A percentile compares a stretch with the other conserved stretches of the same genome.
phyloP scores from a whole-genome alignment of 1,140 invertebrate species.

The Meloidogyne chitwoodi region DNA sequence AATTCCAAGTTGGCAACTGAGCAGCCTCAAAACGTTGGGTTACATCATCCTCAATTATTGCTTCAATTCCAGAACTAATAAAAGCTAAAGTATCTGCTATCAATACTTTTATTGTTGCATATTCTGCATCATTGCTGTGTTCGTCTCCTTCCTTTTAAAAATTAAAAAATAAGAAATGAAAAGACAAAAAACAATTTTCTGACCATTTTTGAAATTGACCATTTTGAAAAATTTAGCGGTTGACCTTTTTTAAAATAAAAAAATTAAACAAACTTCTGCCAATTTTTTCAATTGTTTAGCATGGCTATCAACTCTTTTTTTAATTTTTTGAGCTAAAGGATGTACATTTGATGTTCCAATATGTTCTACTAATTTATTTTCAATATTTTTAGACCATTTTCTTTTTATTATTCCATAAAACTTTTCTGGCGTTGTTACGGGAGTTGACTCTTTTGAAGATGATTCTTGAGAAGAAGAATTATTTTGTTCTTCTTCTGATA shows the following conservation, averaged over 20 bases:
- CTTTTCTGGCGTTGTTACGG: neutral
- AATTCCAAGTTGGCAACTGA: slow-evolving; percentile 52
- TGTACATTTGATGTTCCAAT: neutral
- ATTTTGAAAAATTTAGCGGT: too few species aligned
- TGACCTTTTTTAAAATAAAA: neutral
- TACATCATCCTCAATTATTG: slow-evolving; percentile 59
- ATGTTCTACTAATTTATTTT: neutral
- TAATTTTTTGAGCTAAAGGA: neutral
- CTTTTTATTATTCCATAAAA: neutral
- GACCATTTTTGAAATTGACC: too few species aligned
- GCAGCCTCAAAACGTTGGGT: slow-evolving; percentile 54
- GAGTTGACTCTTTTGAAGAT: neutral
- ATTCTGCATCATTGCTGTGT: neutral
- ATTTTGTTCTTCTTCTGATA: neutral
- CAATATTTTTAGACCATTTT: neutral
- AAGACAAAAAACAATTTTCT: too few species aligned
- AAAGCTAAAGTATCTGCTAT: neutral
- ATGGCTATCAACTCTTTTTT: neutral
- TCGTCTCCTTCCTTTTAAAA: neutral
- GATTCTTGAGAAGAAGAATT: neutral
- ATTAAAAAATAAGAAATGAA: neutral
- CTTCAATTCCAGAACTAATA: slow-evolving; percentile 49
- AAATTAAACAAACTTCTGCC: neutral
- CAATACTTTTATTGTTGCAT: neutral
- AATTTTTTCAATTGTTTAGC: neutral